Percentiles rank a stretch among this genome's conserved stretches.
These are phyloP conservation scores for Frieseomelitta varia DNA, from an alignment of 1,140 invertebrate genomes.

Conservation along the genomic window DNA sequence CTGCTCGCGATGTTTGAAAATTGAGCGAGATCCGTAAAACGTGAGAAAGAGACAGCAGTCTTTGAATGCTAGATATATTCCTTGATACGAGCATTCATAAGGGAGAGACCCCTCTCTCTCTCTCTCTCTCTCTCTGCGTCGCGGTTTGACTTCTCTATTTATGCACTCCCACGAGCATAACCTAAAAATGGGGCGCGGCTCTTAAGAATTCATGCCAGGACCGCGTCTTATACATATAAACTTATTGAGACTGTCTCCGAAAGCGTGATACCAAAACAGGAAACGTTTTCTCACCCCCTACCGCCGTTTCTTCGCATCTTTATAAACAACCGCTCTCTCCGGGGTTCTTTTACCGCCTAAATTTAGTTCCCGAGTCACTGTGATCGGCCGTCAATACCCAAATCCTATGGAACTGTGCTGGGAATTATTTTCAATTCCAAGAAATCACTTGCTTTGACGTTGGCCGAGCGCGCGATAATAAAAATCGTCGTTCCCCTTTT, in stretches of 20 bases:
- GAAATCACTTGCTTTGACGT: neutral
- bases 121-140: neutral
- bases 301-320: neutral
- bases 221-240: conserved; percentile 25
- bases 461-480: neutral
- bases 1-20: neutral
- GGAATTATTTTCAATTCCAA: neutral
- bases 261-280: conserved; percentile 10
- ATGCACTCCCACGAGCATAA: conserved; percentile 11
- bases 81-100: neutral
- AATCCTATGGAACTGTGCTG: neutral
- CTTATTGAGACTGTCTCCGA: conserved; percentile 17
- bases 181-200: conserved; percentile 10
- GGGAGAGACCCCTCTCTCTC: neutral
- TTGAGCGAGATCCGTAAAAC: neutral
- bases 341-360: neutral
- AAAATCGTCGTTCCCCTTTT: neutral
- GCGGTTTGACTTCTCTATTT: conserved; percentile 23
- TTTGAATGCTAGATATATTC: neutral
- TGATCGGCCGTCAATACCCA: neutral
- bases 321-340: neutral
- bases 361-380: neutral
- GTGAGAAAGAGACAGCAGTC: neutral
- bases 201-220: conserved; percentile 29
- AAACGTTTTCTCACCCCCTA: neutral